Evolutionary conservation across 2,888 invertebrate species (phyloP), one percentile per base, ranked within the genome.

Genomic region (Andrena dorsata): DNA sequence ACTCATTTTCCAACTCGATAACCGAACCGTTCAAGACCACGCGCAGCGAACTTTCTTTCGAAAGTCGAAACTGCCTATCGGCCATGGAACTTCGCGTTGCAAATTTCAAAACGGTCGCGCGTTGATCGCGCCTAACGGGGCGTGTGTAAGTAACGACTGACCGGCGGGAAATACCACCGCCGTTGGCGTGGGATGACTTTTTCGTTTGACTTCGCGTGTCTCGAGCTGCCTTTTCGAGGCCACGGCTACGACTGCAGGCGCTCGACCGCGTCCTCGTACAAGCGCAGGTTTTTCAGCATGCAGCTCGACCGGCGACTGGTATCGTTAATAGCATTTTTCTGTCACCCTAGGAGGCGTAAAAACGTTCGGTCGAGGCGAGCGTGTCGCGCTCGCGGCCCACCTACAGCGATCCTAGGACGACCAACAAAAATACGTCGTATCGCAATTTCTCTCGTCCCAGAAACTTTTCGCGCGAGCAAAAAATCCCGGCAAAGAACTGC

Each of bases 1-100:
- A 84, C 83, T 87, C 86, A 80, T 85, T 88, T 83, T 83, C 80
- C 76, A 86, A 85, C 88, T 85, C 86, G 56, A 82, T 87, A 80
- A 88, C 85, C 78, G 81, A 72, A 63, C 61, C 74, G 65, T 30
- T 75, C 51, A 82, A 84, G 79, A 88, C 74, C 70, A 75, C 80
- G 74, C 83, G 79, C n/a, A 81, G 83, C 80, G 80, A 88, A 85
- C 78, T 84, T 74, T 66, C 74, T 71, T 70, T 75, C 81, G 83
- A n/a, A 41, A 61, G 53, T 28, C 81, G 81, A 23, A 30, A 51
- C 53, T 23, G 63, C 6, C 47, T 53, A 30, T 23, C 30, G 32
- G 28, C n/a, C 58, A 10, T 2, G 47, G 35, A 60, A 51, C 56
- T 74, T 53, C 6, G 16, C 49, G 35, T 65, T 60, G 70, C 28